phyloP scores from a whole-genome alignment of 2,888 invertebrate species.

The Luperina nickerlii region DNA sequence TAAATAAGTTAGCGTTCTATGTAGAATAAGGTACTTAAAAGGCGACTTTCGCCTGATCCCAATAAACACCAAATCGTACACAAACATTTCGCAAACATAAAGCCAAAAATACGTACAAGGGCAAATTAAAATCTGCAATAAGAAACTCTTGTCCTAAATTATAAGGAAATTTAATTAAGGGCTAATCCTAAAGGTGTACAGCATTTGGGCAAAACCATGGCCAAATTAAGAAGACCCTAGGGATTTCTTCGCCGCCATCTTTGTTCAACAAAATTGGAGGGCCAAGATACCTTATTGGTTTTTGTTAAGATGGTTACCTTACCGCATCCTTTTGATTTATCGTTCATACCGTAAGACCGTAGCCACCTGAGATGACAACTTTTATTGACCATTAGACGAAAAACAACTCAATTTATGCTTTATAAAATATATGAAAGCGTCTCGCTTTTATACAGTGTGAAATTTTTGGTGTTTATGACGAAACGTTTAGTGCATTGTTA shows the following conservation, averaged over 20 bases:
- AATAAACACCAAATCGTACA: slow-evolving; percentile 4
- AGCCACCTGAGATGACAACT: slow-evolving; percentile 74
- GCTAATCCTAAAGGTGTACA: slow-evolving; percentile 70
- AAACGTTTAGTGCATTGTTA: neutral
- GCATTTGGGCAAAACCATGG: slow-evolving; percentile 57
- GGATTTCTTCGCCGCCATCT: slow-evolving; percentile 52
- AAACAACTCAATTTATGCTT: slow-evolving; percentile 67
- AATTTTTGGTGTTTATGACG: neutral
- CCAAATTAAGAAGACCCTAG: slow-evolving; percentile 65
- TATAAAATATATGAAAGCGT: slow-evolving; percentile 58
- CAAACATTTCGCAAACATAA: slow-evolving; percentile 20
- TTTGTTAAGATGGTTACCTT: slow-evolving; percentile 67
- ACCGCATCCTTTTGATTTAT: slow-evolving; percentile 73
- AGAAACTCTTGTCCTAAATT: slow-evolving; percentile 68
- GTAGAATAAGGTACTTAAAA: neutral
- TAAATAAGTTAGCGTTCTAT: neutral
- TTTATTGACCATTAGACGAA: slow-evolving; percentile 72
- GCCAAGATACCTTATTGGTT: slow-evolving; percentile 51
- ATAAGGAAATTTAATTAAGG: slow-evolving; percentile 75
- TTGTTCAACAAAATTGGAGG: slow-evolving; percentile 58
- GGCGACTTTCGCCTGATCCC: neutral
- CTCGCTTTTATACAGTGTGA: slow-evolving; percentile 34
- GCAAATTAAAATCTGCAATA: slow-evolving; percentile 61
- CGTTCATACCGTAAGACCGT: slow-evolving; percentile 64
- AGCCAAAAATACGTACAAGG: neutral